Evolutionary conservation across 2,797 vertebrate genomes (phyloP).

Genomic region (Podarcis lilfordi): DNA sequence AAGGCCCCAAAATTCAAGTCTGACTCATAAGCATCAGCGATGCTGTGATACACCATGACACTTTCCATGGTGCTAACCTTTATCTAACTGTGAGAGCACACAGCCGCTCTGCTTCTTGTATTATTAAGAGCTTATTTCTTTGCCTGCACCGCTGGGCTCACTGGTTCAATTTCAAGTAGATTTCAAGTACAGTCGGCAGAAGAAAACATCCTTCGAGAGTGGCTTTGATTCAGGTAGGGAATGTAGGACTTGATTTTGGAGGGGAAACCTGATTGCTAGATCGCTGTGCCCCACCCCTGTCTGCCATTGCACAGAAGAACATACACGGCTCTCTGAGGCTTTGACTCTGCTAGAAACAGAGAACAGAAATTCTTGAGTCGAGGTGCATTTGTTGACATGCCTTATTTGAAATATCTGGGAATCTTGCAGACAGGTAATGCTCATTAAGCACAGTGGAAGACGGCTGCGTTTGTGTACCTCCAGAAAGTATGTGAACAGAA

Average conservation of each 20-base stretch:
- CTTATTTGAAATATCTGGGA: not conserved
- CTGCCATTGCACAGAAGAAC: not conserved
- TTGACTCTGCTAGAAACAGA: no score
- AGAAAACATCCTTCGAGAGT: no score
- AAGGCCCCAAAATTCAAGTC: slow-evolving; percentile 25
- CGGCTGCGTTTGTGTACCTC: not conserved
- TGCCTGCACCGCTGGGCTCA: slow-evolving; percentile 1
- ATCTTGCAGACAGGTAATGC: not conserved
- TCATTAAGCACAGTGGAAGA: not conserved
- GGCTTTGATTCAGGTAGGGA: no score
- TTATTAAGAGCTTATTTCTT: slow-evolving; percentile 1
- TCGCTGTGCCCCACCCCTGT: not conserved
- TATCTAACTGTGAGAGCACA: not conserved
- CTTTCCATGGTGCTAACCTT: slow-evolving; percentile 20
- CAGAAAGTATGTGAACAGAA: not conserved
- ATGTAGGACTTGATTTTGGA: not conserved
- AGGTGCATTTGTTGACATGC: not conserved
- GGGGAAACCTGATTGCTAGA: not conserved
- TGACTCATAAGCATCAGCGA: not conserved
- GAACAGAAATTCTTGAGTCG: not conserved
- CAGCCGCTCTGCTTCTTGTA: slow-evolving; percentile 5
- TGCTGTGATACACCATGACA: not conserved
- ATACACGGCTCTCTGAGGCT: not conserved
- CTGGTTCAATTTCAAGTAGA: not conserved
- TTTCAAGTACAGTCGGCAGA: slow-evolving; percentile 4